Evolutionary conservation across 1,140 invertebrate species (phyloP), one percentile per base, ranked within the genome.

Genomic region (Lineus longissimus): DNA sequence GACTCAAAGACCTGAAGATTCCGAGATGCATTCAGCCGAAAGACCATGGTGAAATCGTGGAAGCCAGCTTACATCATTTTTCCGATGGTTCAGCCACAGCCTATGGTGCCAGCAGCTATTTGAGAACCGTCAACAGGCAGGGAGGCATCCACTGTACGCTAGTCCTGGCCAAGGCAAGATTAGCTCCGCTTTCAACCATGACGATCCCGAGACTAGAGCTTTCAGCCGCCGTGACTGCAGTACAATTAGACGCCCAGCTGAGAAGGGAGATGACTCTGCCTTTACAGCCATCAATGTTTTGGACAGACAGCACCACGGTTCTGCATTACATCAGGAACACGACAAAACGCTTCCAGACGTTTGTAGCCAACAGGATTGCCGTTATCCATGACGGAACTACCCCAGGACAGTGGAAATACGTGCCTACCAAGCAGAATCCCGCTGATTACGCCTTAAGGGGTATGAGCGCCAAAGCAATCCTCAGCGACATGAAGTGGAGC

Each of bases 171-270:
- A 59, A 60, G 27, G 2, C 62, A 4, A 27, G 64, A 62, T 36
- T 66, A 2, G 55, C 61, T 6, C 64, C 64, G 11, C 1, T 65
- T 1, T 15, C 40, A 30, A 6, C 59, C 15, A 23, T 61, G 15
- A 65, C 58, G 4, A 56, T 65, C 33, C 59, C 59, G 4, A 47
- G 59, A 30, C n/a, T 66, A n/a, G 64, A 66, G 29, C 43, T 66
- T 17, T 15, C 31, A 22, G 61, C 64, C 25, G 59, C 64, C 9
- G 36, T 41, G 23, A 29, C 36, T 2, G n/a, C 55, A 29, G 36
- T 45, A 17, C 2, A 58, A 15, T 23, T 66, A 7, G 30, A 43
- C 29, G n/a, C 27, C 15, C 19, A 62, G 29, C 9, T 66, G 17
- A 55, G 6, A 9, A 27, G 15, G 30, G 59, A 62, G 47, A 29